Percentiles rank a stretch among this genome's conserved stretches.
Evolutionary conservation across 2,888 invertebrate genomes (phyloP).

Genomic region (Branchinecta sandiegonensis): DNA sequence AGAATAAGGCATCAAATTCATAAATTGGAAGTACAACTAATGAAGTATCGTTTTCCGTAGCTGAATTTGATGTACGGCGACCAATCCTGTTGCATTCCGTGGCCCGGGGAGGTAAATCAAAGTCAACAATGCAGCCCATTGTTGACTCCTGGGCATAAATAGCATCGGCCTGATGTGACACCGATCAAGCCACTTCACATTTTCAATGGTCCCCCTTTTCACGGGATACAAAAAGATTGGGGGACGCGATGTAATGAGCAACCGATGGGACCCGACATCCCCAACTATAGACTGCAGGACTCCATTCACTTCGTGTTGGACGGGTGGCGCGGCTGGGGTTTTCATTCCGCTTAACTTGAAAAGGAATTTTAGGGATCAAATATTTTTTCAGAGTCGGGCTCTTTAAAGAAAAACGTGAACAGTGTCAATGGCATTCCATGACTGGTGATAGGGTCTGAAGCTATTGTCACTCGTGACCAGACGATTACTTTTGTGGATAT

Average conservation of each 20-base stretch:
- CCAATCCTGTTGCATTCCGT: background rate
- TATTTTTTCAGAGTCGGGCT: background rate
- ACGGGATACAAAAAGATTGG: background rate
- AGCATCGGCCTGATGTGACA: slow-evolving; percentile 5
- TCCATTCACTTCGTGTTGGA: slow-evolving; percentile 14
- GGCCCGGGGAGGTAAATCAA: background rate
- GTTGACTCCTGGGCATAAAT: slow-evolving; percentile 4
- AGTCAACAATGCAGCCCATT: slow-evolving; percentile 14
- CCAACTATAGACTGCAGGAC: slow-evolving; percentile 7
- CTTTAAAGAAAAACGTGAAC: too few species aligned
- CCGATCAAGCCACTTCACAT: slow-evolving; percentile 15
- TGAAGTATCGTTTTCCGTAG: background rate
- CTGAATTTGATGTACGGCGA: background rate
- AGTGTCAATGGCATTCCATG: too few species aligned
- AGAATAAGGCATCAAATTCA: too few species aligned
- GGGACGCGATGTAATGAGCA: slow-evolving; percentile 12
- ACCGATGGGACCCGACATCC: background rate
- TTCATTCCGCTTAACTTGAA: slow-evolving; percentile 13
- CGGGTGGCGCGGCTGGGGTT: slow-evolving; percentile 2
- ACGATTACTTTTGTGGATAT: too few species aligned
- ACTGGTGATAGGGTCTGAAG: too few species aligned
- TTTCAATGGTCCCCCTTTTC: background rate
- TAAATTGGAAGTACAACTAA: background rate
- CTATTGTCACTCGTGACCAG: too few species aligned
- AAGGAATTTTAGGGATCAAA: slow-evolving; percentile 15